Percentiles rank a stretch among this genome's conserved stretches.
These are phyloP conservation scores for Papilio polytes DNA, from an alignment of 1,140 invertebrate species.

Conservation along the genomic window DNA sequence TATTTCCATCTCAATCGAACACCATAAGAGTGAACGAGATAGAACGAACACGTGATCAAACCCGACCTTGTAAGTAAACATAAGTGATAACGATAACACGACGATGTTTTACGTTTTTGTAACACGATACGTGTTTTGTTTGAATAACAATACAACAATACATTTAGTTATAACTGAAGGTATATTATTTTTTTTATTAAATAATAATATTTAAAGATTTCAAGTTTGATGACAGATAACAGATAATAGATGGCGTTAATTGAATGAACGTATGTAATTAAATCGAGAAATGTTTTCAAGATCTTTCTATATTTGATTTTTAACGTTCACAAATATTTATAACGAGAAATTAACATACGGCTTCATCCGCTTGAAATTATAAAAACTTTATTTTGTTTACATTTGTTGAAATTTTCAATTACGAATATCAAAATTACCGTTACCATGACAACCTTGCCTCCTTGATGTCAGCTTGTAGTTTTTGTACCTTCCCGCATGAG, in stretches of 20 bases:
- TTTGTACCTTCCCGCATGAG: no score
- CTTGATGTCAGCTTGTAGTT: no score
- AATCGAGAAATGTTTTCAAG: no score
- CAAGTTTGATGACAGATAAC: not conserved
- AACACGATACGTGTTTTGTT: conserved; percentile 1
- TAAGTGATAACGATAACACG: not conserved
- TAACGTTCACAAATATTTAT: no score
- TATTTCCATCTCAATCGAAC: not conserved
- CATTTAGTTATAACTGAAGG: not conserved
- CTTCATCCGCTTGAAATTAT: no score
- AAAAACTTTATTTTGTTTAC: no score
- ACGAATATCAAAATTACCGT: no score
- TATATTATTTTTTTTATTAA: not conserved
- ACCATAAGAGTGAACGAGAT: not conserved
- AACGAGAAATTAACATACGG: no score
- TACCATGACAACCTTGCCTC: no score
- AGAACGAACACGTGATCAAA: conserved; percentile 25
- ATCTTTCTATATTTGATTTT: no score
- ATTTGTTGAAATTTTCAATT: no score
- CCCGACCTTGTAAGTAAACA: not conserved
- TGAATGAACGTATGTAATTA: no score
- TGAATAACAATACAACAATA: not conserved
- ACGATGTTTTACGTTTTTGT: not conserved
- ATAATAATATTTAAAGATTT: conserved; percentile 2
- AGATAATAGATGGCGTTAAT: not conserved